These are phyloP conservation scores for Aix galericulata DNA, from an alignment of 2,113 vertebrate genomes.

Conservation along the genomic window DNA sequence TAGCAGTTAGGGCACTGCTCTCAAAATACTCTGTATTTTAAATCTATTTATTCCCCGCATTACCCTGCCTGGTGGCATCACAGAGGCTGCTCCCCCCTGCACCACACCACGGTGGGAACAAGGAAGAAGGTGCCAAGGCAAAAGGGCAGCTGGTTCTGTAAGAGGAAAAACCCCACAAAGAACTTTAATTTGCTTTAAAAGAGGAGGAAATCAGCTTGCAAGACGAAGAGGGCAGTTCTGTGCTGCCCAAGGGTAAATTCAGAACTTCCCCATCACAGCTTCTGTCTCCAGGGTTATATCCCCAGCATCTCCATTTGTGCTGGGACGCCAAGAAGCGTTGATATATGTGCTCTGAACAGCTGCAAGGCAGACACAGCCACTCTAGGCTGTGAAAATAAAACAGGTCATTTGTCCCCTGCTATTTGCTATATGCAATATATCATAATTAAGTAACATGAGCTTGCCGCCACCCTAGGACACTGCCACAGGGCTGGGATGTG, in stretches of 20 bases:
- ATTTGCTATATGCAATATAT: background rate
- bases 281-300: background rate
- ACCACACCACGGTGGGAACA: background rate
- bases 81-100: background rate
- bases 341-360: constrained; percentile 26
- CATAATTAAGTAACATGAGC: constrained; percentile 17
- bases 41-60: background rate
- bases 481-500: background rate
- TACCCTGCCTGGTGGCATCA: background rate
- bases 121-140: background rate
- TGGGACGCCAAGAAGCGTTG: background rate
- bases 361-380: background rate
- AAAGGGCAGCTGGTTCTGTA: background rate
- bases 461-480: constrained; percentile 6
- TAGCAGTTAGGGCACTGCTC: background rate
- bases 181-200: background rate
- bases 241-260: background rate
- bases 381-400: background rate
- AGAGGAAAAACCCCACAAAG: background rate
- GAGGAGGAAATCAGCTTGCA: constrained; percentile 9
- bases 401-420: background rate
- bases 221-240: constrained; percentile 13
- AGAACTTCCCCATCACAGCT: background rate
- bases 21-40: background rate
- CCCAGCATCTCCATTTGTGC: background rate